Conservation (phyloP, 2,113 vertebrate species). For the Lethenteron camtschaticum region DNA sequence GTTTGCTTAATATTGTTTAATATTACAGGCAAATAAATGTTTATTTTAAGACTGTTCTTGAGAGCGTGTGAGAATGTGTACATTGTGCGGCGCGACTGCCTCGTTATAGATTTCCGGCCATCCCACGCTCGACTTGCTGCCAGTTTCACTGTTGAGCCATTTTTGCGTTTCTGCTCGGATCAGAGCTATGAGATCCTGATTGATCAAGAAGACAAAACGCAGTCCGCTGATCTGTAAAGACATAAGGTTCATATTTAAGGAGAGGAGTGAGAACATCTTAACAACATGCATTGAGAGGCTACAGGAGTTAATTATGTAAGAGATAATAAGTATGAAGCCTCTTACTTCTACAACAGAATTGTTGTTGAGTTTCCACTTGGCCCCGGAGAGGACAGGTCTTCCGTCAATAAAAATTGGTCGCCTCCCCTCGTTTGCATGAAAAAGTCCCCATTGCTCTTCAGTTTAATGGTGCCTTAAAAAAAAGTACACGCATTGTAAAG, state of each 20-base stretch:
- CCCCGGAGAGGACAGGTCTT: slow-evolving; percentile 62
- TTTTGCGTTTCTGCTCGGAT: slow-evolving; percentile 86
- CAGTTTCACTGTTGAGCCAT: slow-evolving; percentile 51
- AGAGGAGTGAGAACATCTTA: too few relatives aligned
- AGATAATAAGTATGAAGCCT: background rate
- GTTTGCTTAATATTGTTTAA: too few relatives aligned
- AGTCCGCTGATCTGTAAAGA: slow-evolving; percentile 54
- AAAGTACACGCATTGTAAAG: background rate
- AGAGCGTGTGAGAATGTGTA: too few relatives aligned
- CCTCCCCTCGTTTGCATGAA: slow-evolving; percentile 80
- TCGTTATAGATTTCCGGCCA: too few relatives aligned
- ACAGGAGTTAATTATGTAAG: too few relatives aligned
- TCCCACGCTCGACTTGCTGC: too few relatives aligned
- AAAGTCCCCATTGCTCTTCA: slow-evolving; percentile 85
- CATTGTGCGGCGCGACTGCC: too few relatives aligned
- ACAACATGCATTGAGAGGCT: too few relatives aligned
- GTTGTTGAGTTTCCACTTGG: slow-evolving; percentile 87
- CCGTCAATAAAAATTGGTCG: slow-evolving; percentile 78
- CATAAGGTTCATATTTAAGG: too few relatives aligned
- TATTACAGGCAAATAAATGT: too few relatives aligned
- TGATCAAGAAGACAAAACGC: slow-evolving; percentile 83
- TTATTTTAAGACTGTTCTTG: too few relatives aligned
- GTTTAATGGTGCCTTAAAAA: slow-evolving; percentile 54
- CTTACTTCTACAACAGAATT: slow-evolving; percentile 78
- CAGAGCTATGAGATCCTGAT: slow-evolving; percentile 74